Percentiles rank a stretch among this genome's conserved stretches.
Conservation (phyloP, 2,113 vertebrate genomes). For the Neopipo cinnamomea region DNA sequence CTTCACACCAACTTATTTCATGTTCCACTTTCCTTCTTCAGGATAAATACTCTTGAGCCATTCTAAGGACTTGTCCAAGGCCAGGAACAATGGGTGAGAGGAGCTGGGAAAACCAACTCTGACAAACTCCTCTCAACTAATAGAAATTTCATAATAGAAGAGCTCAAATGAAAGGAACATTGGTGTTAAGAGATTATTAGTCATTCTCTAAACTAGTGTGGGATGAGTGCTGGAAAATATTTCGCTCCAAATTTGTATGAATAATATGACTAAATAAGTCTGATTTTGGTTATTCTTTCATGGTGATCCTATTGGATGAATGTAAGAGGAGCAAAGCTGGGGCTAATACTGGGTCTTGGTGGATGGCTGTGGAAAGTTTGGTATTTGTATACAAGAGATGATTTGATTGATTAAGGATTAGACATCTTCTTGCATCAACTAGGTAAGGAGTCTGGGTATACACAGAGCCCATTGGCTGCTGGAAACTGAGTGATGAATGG, state of each 20-base stretch:
- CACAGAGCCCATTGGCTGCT: background rate
- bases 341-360: background rate
- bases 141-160: background rate
- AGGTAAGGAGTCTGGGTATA: background rate
- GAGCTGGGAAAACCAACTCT: background rate
- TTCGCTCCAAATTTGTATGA: background rate
- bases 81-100: background rate
- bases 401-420: background rate
- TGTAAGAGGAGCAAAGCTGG: background rate
- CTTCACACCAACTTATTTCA: background rate
- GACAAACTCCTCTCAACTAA: background rate
- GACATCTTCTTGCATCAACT: background rate
- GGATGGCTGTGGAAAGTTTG: background rate
- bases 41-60: background rate
- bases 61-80: background rate
- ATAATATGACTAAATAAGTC: background rate
- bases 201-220: constrained; percentile 11
- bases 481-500: background rate
- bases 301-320: background rate
- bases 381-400: background rate
- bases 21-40: background rate
- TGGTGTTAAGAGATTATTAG: constrained; percentile 28
- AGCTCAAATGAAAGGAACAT: background rate
- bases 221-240: constrained; percentile 26
- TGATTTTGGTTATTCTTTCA: background rate